Evolutionary conservation across 2,797 vertebrate species (phyloP), one percentile per base, ranked within the genome.

Genomic region (Apodemus agrarius): DNA sequence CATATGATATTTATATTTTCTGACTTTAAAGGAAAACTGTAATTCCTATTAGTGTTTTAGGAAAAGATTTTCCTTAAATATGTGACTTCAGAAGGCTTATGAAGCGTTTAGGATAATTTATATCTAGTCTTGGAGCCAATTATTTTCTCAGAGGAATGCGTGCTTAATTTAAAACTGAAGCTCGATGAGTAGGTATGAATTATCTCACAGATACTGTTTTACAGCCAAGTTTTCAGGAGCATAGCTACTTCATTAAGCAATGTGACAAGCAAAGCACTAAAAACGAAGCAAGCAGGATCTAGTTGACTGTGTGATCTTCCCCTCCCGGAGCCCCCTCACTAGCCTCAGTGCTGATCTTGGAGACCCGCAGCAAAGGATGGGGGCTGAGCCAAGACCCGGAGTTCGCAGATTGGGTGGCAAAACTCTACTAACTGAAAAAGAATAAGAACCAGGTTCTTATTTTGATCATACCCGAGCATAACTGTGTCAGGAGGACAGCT

Each of bases 381-480:
- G 91, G 80, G 83, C 74, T 76, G 97, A 96, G 79, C 74, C 17
- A 82, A 90, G 81, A 6, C 59, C 95, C 79, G 52, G 65, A 93
- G 91, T 92, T 96, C 97, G 95, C 34, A 9, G 0, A 96, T 59
- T 83, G 88, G 76, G 37, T 52, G 6, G 91, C 96, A 92, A 89
- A 90, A 24, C 49, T 0, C 21, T 72, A 49, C 78, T 40, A 89
- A 94, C 65, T 65, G 81, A 94, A 96, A 96, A 97, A 96, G 96
- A 96, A 94, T 96, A 97, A 92, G 49, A 96, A 57, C 72, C 74
- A 88, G 0, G n/a, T 57, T 59, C 86, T 92, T 89, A 96, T 89
- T 98, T 98, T 98, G 97, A 97, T 94, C 46, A 24, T 75, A 98
- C 96, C 97, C 97, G 96, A 98, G 97, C 98, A 98, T 98, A 75